Percentiles rank a stretch among this genome's conserved stretches.
phyloP scores from a whole-genome alignment of 1,140 invertebrate genomes.

The Papilio polyxenes region DNA sequence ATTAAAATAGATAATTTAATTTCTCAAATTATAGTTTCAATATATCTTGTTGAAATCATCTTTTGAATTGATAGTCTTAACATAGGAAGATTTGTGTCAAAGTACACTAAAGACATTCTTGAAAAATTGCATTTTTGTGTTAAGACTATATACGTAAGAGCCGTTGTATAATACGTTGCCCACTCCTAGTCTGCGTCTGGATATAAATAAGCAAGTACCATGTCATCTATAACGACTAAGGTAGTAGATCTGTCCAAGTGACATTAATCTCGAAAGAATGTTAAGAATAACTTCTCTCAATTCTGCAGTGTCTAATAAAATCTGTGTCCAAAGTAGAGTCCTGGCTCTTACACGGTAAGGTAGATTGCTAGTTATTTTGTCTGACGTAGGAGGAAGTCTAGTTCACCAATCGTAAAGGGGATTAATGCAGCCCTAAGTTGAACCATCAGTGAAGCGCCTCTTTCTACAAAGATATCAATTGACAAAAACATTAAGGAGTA shows the following conservation, averaged over 20 bases:
- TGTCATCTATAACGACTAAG: conserved; percentile 27
- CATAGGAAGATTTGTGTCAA: neutral
- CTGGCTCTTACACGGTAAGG: too few species aligned
- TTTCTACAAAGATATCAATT: neutral
- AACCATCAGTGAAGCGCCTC: neutral
- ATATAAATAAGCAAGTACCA: conserved; percentile 4
- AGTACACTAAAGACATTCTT: neutral
- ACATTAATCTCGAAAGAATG: neutral
- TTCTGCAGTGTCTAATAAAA: neutral
- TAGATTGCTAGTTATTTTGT: too few species aligned
- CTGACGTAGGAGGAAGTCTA: too few species aligned
- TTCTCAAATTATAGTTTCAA: neutral
- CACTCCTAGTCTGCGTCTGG: neutral
- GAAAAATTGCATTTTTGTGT: neutral
- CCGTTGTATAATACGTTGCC: neutral
- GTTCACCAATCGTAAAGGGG: too few species aligned
- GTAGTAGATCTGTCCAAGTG: neutral
- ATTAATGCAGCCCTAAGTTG: too few species aligned
- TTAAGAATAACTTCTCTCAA: neutral
- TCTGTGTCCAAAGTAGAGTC: neutral
- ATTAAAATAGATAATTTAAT: neutral
- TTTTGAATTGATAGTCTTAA: neutral
- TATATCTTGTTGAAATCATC: too few species aligned
- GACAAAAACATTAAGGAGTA: neutral
- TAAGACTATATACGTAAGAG: neutral